These are phyloP conservation scores for Mechanitis messenoides DNA, from an alignment of 2,888 invertebrate species.

Conservation along the genomic window DNA sequence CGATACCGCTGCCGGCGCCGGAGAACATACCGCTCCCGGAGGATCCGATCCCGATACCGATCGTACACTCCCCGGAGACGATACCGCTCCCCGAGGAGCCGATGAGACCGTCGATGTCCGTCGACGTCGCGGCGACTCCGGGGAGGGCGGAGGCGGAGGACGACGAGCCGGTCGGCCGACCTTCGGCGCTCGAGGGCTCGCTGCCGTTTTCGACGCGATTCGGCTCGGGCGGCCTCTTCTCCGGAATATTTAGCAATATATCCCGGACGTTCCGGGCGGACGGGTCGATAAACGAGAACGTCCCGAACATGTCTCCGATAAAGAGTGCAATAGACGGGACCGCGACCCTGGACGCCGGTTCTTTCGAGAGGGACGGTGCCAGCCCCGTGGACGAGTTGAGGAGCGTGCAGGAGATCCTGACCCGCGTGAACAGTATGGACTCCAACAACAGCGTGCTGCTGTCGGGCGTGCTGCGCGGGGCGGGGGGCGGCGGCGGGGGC, in stretches of 20 bases:
- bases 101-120: constrained; percentile 40
- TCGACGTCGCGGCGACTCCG: constrained; percentile 34
- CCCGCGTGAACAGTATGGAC: constrained; percentile 73
- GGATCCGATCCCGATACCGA: constrained; percentile 52
- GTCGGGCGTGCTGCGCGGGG: constrained; percentile 63
- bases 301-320: constrained; percentile 68
- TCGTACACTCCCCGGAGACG: constrained; percentile 54
- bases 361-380: constrained; percentile 61
- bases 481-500: constrained; percentile 32
- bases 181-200: constrained; percentile 48
- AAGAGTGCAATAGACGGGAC: constrained; percentile 74
- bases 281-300: constrained; percentile 55
- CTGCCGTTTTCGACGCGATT: constrained; percentile 60
- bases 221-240: constrained; percentile 64
- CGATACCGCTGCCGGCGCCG: constrained; percentile 63
- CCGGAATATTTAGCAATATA: constrained; percentile 66
- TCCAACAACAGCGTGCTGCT: constrained; percentile 70
- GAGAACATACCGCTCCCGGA: constrained; percentile 63
- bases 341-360: constrained; percentile 65
- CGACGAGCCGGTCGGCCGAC: constrained; percentile 43
- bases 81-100: constrained; percentile 65
- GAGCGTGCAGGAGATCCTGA: constrained; percentile 69
- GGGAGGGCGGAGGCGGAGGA: constrained; percentile 21
- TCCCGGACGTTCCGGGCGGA: constrained; percentile 54
- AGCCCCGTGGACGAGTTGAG: constrained; percentile 64